Evolutionary conservation across 2,888 invertebrate genomes (phyloP).

Genomic region (Andrena hattorfiana): DNA sequence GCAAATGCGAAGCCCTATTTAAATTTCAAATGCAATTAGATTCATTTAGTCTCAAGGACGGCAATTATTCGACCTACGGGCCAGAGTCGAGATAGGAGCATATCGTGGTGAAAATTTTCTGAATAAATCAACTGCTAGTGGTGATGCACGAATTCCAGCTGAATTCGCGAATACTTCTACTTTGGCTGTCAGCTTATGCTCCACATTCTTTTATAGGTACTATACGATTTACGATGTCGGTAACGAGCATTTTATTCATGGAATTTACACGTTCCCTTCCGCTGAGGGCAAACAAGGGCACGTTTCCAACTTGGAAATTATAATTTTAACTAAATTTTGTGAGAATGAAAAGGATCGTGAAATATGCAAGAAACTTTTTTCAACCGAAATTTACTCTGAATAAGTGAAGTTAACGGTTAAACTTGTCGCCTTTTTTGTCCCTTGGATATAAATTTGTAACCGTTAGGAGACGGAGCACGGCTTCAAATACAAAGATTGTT

Average conservation of each 20-base stretch:
- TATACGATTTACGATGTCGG: slow-evolving; percentile 75
- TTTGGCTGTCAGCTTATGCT: slow-evolving; percentile 32
- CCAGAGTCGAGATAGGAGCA: slow-evolving; percentile 52
- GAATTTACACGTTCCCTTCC: slow-evolving; percentile 34
- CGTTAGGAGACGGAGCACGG: too few relatives aligned
- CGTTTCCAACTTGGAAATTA: slow-evolving; percentile 16
- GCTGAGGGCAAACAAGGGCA: slow-evolving; percentile 20
- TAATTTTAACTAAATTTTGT: too few relatives aligned
- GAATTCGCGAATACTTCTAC: slow-evolving; percentile 54
- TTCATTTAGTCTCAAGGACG: slow-evolving; percentile 79
- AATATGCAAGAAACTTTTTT: too few relatives aligned
- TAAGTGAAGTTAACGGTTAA: too few relatives aligned
- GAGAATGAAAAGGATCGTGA: too few relatives aligned
- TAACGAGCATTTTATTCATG: slow-evolving; percentile 78
- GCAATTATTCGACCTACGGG: slow-evolving; percentile 71
- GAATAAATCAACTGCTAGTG: slow-evolving; percentile 74
- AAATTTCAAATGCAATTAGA: slow-evolving; percentile 83
- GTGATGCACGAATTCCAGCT: slow-evolving; percentile 60
- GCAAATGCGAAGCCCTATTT: slow-evolving; percentile 79
- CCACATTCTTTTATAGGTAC: neutral
- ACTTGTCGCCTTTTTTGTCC: too few relatives aligned
- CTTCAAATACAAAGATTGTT: too few relatives aligned
- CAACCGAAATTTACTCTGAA: too few relatives aligned
- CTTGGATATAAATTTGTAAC: too few relatives aligned
- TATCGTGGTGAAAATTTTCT: slow-evolving; percentile 70